Evolutionary conservation across 2,888 invertebrate genomes (phyloP).

Genomic region (Cyrtodaria siliqua): DNA sequence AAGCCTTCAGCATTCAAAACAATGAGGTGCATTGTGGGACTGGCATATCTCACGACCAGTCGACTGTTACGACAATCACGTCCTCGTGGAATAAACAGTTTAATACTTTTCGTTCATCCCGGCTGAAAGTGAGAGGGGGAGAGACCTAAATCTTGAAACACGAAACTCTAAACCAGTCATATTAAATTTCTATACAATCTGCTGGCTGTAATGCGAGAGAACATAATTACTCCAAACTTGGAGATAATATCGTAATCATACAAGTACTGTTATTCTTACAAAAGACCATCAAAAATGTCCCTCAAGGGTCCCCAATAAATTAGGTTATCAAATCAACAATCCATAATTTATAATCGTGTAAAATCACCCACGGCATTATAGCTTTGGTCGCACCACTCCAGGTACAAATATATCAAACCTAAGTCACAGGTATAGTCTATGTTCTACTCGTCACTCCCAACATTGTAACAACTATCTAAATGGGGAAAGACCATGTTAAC

Average conservation of each 20-base stretch:
- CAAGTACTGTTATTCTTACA: background rate
- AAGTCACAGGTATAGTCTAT: no score
- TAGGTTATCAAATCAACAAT: conserved; percentile 5
- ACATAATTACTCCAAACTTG: background rate
- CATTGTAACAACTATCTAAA: no score
- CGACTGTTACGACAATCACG: conserved; percentile 25
- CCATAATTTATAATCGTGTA: conserved; percentile 5
- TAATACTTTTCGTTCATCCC: background rate
- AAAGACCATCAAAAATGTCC: background rate
- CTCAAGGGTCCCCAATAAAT: conserved; percentile 2
- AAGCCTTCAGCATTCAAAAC: conserved; percentile 48
- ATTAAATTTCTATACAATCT: background rate
- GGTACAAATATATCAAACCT: no score
- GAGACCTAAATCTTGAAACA: conserved; percentile 1
- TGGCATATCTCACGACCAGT: conserved; percentile 34
- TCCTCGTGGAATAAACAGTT: background rate
- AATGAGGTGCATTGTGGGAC: conserved; percentile 49
- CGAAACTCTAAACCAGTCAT: background rate
- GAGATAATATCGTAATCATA: conserved; percentile 1
- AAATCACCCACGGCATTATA: background rate
- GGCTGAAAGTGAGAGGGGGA: background rate
- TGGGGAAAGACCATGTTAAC: no score
- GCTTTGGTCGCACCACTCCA: no score
- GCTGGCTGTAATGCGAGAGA: background rate
- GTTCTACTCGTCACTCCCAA: no score